Evolutionary conservation across 2,888 invertebrate species (phyloP), one percentile per base, ranked within the genome.

Genomic region (Zonitis immaculata): DNA sequence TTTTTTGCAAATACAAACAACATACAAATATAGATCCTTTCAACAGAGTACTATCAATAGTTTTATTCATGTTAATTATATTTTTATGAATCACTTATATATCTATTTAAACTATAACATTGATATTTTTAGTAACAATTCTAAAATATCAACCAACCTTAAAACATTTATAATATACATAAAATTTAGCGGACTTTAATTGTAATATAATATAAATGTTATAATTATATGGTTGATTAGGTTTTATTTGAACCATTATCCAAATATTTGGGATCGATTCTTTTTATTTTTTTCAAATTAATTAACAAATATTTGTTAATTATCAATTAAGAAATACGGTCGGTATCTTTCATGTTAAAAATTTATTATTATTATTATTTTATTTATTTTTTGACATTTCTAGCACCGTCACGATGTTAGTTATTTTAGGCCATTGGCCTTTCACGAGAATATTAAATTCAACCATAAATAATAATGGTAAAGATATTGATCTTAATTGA

Each of bases 71-170:
- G 9, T 42, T 42, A 48, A 48, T 48, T 48, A 28, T 42, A 42
- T 48, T 48, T 39, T 39, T 48, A 48, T 48, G 48, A 48, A 48
- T 48, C 48, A 48, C 26, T 28, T 30, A 18, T n/a, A n/a, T 1
- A 30, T 27, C 48, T 48, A 42, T 48, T 48, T 48, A 48, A 48
- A 39, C n/a, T 27, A 12, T 20, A 42, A 39, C 42, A 39, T 42
- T 39, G 16, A 16, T 48, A 42, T 28, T 16, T 46, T 46, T 42
- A 42, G 39, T 39, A 39, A 39, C 39, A 39, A 5, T 39, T 39
- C 18, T 9, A 18, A 16, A 39, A 18, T 39, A 11, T 11, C 39
- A n/a, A n/a, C 11, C 39, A 39, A 39, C 39, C 39, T 39, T 18
- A 39, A 39, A 39, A 18, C 39, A 11, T 39, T 39, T 35, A 14